Conservation (phyloP, 2,113 vertebrate genomes). For the Xenopus tropicalis region UCB_Xtro_10.0 CM004452.2:24060501-24061000, state of each 20-base stretch:
- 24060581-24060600: no score
- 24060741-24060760: constrained; percentile 9
- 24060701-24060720: constrained; percentile 20
- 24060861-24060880: neutral
- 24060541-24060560: no score
- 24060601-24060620: no score
- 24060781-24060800: constrained; percentile 8
- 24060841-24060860: neutral
- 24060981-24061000: constrained; percentile 29
- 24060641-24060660: no score
- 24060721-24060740: constrained; percentile 15
- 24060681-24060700: constrained; percentile 4
- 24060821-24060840: neutral
- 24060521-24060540: no score
- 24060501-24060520: no score
- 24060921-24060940: neutral
- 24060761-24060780: neutral
- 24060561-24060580: no score
- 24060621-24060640: no score
- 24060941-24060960: constrained; percentile 42
- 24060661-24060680: no score
- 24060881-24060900: constrained; percentile 13
- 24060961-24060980: constrained; percentile 19
- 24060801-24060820: constrained; percentile 8
- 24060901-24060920: constrained; percentile 21